Base-by-base conservation (phyloP, 1,140 invertebrate genomes). In the Andricus grossulariae region DNA sequence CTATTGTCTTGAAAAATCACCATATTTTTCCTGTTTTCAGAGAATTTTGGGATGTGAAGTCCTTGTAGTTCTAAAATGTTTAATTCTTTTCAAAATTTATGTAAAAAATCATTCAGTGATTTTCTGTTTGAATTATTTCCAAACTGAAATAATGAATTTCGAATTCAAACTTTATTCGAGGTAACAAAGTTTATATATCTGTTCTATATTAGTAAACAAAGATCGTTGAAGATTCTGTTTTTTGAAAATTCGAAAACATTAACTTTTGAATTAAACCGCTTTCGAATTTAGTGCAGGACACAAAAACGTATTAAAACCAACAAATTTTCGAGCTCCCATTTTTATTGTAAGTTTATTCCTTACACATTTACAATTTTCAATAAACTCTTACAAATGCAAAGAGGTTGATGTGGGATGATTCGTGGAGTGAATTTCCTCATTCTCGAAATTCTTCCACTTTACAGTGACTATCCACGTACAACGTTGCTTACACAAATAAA, bases 321-420 rank as follows among this genome's bases (percentile, higher is more conserved):
- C 3, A 51, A 11, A 12, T 57, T 76, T 60, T 78, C 54, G 3
- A 18, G 32, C 50, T 73, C 78, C 15, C 72, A 71, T 52, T 80
- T 84, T 83, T 81, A 82, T 81, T 84, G 74, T 78, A 55, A 82
- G 73, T 80, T 82, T 80, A 80, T 60, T 80, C 50, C 39, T 82
- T 66, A 57, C 73, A 81, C 75, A 76, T 72, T 81, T 84, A 84
- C 76, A 84, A 71, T 80, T 73, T 80, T 80, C 50, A 49, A 84
- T 84, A 84, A 82, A 84, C 74, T 84, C 82, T 84, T 84, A 84
- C 76, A 84, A 84, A 84, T 84, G 80, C 78, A 82, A 84, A 83
- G 73, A 83, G 54, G 54, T 75, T 51, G 45, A 79, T 75, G 60
- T 39, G 66, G 32, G 60, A 66, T 66, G 60, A 66, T 66, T 66